Evolutionary conservation across 1,140 invertebrate genomes (phyloP).

Genomic region (Spodoptera litura): DNA sequence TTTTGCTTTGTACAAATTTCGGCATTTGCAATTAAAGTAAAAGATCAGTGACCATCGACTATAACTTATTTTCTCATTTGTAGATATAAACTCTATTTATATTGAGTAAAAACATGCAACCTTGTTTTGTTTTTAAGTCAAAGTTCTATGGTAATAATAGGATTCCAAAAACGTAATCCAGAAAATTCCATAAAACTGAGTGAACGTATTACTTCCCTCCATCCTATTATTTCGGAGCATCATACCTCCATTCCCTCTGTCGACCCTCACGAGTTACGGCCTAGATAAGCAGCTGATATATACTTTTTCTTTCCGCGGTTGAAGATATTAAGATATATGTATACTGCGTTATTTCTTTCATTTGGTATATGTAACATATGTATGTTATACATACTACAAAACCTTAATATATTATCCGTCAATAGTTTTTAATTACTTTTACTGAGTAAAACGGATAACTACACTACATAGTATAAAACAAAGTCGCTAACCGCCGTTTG

Average conservation of each 20-base stretch:
- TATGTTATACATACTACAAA: not conserved
- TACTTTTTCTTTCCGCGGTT: conserved; percentile 31
- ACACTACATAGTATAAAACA: no score
- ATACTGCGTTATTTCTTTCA: conserved; percentile 2
- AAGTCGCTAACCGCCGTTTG: no score
- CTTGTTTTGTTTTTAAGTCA: no score
- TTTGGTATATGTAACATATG: not conserved
- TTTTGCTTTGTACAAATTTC: no score
- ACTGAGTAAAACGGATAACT: no score
- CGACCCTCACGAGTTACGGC: conserved; percentile 36
- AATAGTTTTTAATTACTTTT: no score
- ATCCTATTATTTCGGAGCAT: conserved; percentile 32
- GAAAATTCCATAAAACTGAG: conserved; percentile 10
- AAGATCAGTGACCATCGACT: no score
- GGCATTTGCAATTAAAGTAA: no score
- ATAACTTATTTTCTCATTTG: no score
- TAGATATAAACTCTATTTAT: no score
- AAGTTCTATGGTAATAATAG: not conserved
- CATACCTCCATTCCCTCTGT: conserved; percentile 30
- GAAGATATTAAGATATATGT: conserved; percentile 18
- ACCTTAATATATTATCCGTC: no score
- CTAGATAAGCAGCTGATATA: conserved; percentile 37
- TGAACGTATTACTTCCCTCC: not conserved
- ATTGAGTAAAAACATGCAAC: no score
- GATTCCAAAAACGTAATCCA: not conserved